Conservation (phyloP, 2,888 invertebrate genomes). For the Deladenus siricidicola region DNA sequence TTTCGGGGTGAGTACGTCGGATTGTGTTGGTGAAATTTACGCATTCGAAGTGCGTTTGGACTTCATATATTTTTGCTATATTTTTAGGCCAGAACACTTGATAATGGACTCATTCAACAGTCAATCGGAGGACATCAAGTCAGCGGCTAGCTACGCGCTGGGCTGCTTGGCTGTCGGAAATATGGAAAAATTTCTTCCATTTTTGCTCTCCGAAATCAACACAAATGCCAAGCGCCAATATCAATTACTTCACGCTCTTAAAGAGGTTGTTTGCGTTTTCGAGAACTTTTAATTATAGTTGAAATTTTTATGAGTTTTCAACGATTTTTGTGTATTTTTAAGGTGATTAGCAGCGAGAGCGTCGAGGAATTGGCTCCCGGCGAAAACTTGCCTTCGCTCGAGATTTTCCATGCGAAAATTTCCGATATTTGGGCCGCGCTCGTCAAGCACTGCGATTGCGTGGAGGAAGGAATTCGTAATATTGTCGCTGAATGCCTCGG, state of each 20-base stretch:
- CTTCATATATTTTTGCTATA: neutral
- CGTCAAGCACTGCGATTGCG: constrained; percentile 87
- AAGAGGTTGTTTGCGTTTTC: too few species aligned
- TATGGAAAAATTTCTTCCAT: constrained; percentile 74
- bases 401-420: constrained; percentile 19
- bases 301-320: too few species aligned
- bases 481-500: constrained; percentile 96
- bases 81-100: constrained; percentile 53
- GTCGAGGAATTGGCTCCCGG: neutral
- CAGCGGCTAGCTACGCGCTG: constrained; percentile 90
- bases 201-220: constrained; percentile 73
- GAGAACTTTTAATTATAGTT: too few species aligned
- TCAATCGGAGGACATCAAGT: constrained; percentile 85
- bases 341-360: constrained; percentile 25
- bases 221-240: constrained; percentile 89
- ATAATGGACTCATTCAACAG: constrained; percentile 76
- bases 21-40: neutral
- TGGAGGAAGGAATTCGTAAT: constrained; percentile 94
- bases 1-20: neutral
- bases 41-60: too few species aligned
- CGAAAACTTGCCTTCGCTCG: neutral
- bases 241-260: constrained; percentile 84
- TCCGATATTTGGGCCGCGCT: constrained; percentile 61
- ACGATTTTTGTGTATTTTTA: too few species aligned
- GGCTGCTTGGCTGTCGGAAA: constrained; percentile 91